A percentile compares a stretch with the other conserved stretches of the same genome.
phyloP scores from a whole-genome alignment of 1,140 invertebrate genomes.

The Brachionus asplanchnoidis region DNA sequence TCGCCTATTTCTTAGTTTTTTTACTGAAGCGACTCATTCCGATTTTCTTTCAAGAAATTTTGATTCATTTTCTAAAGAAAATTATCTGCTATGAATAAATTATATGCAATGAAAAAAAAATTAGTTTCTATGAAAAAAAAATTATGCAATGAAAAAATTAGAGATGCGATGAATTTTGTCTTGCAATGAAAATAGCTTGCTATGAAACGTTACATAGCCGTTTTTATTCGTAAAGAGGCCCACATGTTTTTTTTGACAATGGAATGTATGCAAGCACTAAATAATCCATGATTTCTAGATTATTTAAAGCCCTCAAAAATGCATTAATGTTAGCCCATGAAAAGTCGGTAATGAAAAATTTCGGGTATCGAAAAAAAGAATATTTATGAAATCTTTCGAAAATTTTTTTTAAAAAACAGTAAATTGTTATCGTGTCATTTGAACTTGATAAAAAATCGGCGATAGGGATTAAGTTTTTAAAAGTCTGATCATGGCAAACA shows the following conservation, averaged over 20 bases:
- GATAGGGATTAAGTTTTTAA: neutral
- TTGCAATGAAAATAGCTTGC: too few species aligned
- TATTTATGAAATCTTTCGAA: too few species aligned
- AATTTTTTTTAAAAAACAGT: neutral
- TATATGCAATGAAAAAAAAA: too few species aligned
- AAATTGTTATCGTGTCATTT: neutral
- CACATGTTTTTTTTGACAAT: neutral
- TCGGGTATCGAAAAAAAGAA: neutral
- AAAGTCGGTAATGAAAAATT: neutral
- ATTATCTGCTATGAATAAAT: too few species aligned
- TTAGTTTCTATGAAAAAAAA: too few species aligned
- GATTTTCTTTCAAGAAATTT: too few species aligned
- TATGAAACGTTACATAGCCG: too few species aligned
- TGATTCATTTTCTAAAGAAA: too few species aligned
- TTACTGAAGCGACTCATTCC: too few species aligned
- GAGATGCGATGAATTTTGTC: too few species aligned
- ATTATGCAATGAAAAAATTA: too few species aligned
- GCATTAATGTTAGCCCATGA: conserved; percentile 14
- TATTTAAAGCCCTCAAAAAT: neutral
- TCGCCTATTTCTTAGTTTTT: too few species aligned
- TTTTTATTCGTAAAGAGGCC: neutral
- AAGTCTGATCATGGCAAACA: neutral
- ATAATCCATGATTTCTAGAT: conserved; percentile 3
- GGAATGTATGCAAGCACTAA: neutral
- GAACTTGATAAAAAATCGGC: neutral